Conservation (phyloP, 2,888 invertebrate genomes). For the Cryptosula pallasiana region DNA sequence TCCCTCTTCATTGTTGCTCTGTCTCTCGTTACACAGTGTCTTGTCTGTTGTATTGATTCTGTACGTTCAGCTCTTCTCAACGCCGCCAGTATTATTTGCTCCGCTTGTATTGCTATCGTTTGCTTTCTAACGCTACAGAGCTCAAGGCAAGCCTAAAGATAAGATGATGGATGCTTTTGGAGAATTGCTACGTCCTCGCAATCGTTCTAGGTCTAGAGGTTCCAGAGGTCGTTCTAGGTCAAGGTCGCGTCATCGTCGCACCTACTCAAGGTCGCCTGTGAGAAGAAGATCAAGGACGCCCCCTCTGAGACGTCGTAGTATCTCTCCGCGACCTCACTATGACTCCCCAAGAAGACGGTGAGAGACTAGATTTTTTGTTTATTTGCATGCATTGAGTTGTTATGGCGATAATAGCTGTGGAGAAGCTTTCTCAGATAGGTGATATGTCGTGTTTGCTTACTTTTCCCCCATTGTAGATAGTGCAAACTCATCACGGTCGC, state of each 20-base stretch:
- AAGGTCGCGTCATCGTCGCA: neutral
- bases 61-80: too few relatives aligned
- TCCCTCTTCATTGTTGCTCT: too few relatives aligned
- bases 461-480: too few relatives aligned
- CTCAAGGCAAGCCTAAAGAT: constrained; percentile 1
- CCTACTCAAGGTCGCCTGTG: constrained; percentile 9
- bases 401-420: too few relatives aligned
- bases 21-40: too few relatives aligned
- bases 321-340: constrained; percentile 7
- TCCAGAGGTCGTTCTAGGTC: neutral
- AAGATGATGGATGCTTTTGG: constrained; percentile 19
- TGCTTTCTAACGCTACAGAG: neutral
- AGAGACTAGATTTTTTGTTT: too few relatives aligned
- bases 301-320: neutral
- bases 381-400: too few relatives aligned
- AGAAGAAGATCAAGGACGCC: neutral
- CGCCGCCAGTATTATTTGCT: too few relatives aligned
- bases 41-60: too few relatives aligned
- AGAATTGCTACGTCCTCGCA: neutral
- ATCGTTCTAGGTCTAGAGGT: neutral
- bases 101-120: neutral
- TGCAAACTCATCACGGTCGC: too few relatives aligned
- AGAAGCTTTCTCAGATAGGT: too few relatives aligned
- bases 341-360: neutral
- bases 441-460: too few relatives aligned